These are phyloP conservation scores for Scaptodrosophila latifasciaeformis DNA, from an alignment of 2,888 invertebrate genomes.

Conservation along the genomic window DNA sequence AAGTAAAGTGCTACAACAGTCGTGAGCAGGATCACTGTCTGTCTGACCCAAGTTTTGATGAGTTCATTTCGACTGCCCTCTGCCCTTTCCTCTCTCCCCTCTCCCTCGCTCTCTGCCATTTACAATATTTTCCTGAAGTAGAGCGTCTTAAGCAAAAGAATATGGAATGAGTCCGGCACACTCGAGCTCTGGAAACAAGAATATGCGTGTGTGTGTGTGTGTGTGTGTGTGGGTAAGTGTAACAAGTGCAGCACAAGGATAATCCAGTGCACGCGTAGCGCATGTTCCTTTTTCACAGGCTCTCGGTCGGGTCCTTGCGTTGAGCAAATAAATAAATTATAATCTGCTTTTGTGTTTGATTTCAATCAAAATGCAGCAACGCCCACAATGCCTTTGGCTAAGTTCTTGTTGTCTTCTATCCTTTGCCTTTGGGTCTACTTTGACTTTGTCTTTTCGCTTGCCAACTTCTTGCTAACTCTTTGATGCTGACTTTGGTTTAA, in stretches of 20 bases:
- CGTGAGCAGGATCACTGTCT: conserved; percentile 47
- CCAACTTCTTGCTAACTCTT: conserved; percentile 2
- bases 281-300: conserved; percentile 30
- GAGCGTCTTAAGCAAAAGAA: conserved; percentile 51
- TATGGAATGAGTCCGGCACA: conserved; percentile 3
- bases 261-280: conserved; percentile 60
- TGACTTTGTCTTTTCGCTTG: background rate
- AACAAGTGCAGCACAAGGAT: conserved; percentile 57
- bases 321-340: conserved; percentile 66
- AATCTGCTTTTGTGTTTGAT: conserved; percentile 63
- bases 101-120: conserved; percentile 26
- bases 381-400: conserved; percentile 43
- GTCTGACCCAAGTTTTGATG: conserved; percentile 45
- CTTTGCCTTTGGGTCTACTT: background rate
- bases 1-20: conserved; percentile 5
- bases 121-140: conserved; percentile 29
- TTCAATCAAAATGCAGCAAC: conserved; percentile 64
- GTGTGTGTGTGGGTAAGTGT: no score
- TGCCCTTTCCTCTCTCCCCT: conserved; percentile 12
- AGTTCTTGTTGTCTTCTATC: conserved; percentile 8
- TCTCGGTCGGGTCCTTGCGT: conserved; percentile 3
- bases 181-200: no score
- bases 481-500: conserved; percentile 23
- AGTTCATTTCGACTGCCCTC: conserved; percentile 43
- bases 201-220: conserved; percentile 3